A percentile compares a stretch with the other conserved stretches of the same genome.
Evolutionary conservation across 2,797 vertebrate species (phyloP).

Genomic region (Ctenochaetus hawaiiensis): DNA sequence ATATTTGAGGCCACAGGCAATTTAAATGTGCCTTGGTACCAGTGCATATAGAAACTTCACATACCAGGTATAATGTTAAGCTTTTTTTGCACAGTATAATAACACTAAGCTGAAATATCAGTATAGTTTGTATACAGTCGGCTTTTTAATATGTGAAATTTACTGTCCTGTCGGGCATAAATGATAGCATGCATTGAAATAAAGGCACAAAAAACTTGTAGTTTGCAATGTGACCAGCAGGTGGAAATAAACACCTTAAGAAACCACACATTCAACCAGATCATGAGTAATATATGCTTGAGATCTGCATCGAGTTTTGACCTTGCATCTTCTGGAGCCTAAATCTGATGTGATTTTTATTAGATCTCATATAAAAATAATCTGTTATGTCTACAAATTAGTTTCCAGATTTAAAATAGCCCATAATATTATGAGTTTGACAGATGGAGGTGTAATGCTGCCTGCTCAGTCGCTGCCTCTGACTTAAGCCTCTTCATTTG

Average conservation of each 20-base stretch:
- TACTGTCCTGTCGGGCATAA: background rate
- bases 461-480: constrained; percentile 9
- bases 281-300: background rate
- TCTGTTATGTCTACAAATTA: background rate
- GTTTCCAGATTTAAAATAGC: constrained; percentile 3
- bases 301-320: background rate
- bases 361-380: background rate
- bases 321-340: background rate
- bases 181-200: too few relatives aligned
- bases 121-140: background rate
- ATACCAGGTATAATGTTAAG: background rate
- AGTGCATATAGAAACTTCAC: background rate
- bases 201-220: constrained; percentile 28
- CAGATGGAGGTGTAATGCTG: constrained; percentile 1
- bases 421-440: background rate
- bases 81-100: background rate
- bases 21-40: background rate
- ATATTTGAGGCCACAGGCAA: too few relatives aligned
- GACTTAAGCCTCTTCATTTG: constrained; percentile 24
- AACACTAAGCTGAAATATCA: background rate
- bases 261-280: background rate
- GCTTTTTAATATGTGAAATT: background rate
- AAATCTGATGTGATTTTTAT: background rate
- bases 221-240: constrained; percentile 69
- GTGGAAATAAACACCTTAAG: constrained; percentile 57